Evolutionary conservation across 2,113 vertebrate genomes (phyloP).

Genomic region (Clupea harengus): DNA sequence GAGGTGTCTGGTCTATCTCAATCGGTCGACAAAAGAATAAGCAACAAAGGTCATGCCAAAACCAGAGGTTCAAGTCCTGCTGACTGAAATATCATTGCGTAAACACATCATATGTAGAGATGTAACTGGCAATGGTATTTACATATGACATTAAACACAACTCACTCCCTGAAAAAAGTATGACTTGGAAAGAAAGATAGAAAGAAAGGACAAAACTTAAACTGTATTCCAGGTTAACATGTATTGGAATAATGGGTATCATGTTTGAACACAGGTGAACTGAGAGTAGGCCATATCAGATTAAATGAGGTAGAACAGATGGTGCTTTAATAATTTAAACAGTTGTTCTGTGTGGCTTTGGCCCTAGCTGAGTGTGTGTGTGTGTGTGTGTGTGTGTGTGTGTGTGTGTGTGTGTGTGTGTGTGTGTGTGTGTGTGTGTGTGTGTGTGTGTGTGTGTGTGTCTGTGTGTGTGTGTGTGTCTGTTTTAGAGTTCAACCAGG

Average conservation of each 20-base stretch:
- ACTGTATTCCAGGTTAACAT: neutral
- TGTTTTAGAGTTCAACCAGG: constrained; percentile 42
- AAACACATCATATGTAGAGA: neutral
- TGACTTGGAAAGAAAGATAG: neutral
- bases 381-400: constrained; percentile 12
- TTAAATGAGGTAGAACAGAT: constrained; percentile 45
- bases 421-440: too few species aligned
- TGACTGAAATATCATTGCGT: neutral
- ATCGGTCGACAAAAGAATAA: neutral
- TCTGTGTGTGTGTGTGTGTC: neutral
- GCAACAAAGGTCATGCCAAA: neutral
- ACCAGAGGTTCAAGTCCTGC: neutral
- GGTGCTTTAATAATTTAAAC: constrained; percentile 47
- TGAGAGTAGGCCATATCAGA: constrained; percentile 31
- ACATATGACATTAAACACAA: neutral
- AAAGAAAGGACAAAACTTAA: neutral
- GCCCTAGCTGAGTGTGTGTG: constrained; percentile 10
- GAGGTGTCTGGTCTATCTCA: constrained; percentile 8
- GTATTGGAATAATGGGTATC: constrained; percentile 7
- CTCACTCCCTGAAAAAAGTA: neutral
- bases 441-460: neutral
- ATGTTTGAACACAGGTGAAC: constrained; percentile 40
- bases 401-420: neutral
- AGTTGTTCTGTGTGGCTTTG: constrained; percentile 41
- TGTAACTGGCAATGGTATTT: neutral